Base-by-base conservation (phyloP, 37 sponge, comb jelly and placozoan species). In the Agelas oroides region DNA sequence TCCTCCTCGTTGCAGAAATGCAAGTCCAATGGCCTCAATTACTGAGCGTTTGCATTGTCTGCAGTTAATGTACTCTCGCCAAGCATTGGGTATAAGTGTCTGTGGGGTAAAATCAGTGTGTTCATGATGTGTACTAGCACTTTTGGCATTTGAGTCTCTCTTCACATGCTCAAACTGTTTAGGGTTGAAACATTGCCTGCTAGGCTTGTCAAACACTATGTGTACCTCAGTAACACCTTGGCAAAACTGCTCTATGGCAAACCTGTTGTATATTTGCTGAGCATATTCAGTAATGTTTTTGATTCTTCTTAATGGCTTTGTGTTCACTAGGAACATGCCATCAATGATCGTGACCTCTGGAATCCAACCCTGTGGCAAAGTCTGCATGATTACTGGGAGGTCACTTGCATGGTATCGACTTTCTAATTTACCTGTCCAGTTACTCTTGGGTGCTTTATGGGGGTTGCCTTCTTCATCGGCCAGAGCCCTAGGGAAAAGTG, bases 21-120 rank as follows among this genome's bases (percentile, higher is more conserved):
- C 21, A n/a, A 62, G 79, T 17, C 64, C 62, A 59, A 78, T 59
- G 12, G 65, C 62, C 61, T 59, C 34, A 62, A 59, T 32, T 11
- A 78, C 6, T 62, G 63, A 59, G 13, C 79, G 60, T 34, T 78
- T 78, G 37, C 79, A 78, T 62, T 13, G 23, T 37, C 79, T 78
- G 40, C 79, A 78, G 1, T 62, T 3, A 24, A 78, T 2, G 27
- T 18, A 37, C 64, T 62, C 16, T 15, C 16, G 31, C 46, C 46
- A 46, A 8, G 6, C 46, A n/a, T n/a, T n/a, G n/a, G n/a, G n/a
- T n/a, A n/a, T n/a, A n/a, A n/a, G n/a, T 46, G 46, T 3, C 8
- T 3, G 46, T 46, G 46, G 46, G 8, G 46, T 12, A 46, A 46
- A 46, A 12, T 3, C 8, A 12, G 8, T 8, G 8, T 46, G 3